Base-by-base conservation (phyloP, 2,113 vertebrate genomes). In the Catharus fuscescens region DNA sequence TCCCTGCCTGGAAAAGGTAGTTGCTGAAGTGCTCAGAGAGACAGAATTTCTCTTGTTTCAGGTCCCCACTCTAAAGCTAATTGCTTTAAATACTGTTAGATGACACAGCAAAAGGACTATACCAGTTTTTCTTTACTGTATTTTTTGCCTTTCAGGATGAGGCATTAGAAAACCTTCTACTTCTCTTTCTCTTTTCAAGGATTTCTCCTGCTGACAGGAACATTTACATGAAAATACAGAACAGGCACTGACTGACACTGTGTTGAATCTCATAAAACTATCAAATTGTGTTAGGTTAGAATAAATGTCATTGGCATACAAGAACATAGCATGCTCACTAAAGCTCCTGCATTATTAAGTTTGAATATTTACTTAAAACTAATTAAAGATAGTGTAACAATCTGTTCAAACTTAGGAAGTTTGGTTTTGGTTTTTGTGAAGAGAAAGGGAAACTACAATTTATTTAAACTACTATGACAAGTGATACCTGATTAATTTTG, bases 161-260 rank as follows among this genome's bases (percentile, higher is more conserved):
- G 31, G 21, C 23, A 28, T 83, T 88, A 52, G 50, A 86, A 42
- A 90, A 47, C 2, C 26, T 66, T 28, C 26, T 62, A n/a, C 12
- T 88, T 69, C 45, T 88, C 9, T 66, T 65, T 71, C 50, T 86
- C 53, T 76, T 90, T 71, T 82, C 71, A 90, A 88, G 45, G 18
- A 88, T 92, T 86, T 92, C 71, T 90, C 36, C 57, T 77, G 42
- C 53, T 94, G 88, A 93, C 85, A 96, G 85, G 66, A 88, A 4
- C 40, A 94, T 96, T 96, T 91, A 76, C 92, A 93, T 93, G n/a
- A 94, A 69, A 95, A 94, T 93, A 70, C 64, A 66, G 71, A 96
- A 85, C 48, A 92, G 66, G 28, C 50, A 66, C 16, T 90, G 93
- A 96, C 42, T 94, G 92, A 82, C 85, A 93, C 23, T 54, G 23